phyloP scores from a whole-genome alignment of 2,888 invertebrate species.

The Rosalia funebris region DNA sequence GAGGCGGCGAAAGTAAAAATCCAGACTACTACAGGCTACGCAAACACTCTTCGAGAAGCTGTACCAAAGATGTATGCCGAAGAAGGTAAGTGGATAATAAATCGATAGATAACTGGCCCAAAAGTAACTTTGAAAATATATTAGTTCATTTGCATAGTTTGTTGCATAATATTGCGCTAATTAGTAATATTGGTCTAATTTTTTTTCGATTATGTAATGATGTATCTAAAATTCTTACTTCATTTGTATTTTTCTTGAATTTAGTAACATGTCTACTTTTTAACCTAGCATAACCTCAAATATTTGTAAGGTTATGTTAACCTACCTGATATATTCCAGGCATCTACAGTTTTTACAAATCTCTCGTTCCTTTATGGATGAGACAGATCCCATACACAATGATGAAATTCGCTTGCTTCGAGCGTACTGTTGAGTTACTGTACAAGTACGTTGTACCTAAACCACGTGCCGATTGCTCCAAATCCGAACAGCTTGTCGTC shows the following conservation, averaged over 20 bases:
- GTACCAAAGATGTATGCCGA: constrained; percentile 88
- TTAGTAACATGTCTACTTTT: no score
- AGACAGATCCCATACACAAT: constrained; percentile 99
- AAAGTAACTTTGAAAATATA: no score
- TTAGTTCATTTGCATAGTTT: no score
- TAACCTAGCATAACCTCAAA: no score
- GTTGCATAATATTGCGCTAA: no score
- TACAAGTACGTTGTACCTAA: constrained; percentile 93
- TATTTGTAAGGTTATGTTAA: no score
- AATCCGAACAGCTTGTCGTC: constrained; percentile 93
- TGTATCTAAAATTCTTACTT: no score
- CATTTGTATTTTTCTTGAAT: no score
- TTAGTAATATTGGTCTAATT: no score
- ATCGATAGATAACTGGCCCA: not conserved
- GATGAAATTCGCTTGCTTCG: constrained; percentile 99
- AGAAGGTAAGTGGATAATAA: constrained; percentile 69
- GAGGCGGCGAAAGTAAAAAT: constrained; percentile 95
- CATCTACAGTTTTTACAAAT: constrained; percentile 89
- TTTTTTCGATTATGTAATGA: no score
- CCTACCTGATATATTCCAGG: no score
- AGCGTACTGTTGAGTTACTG: constrained; percentile 92
- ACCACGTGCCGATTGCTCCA: constrained; percentile 89
- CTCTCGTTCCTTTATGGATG: constrained; percentile 93
- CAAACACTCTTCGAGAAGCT: constrained; percentile 87
- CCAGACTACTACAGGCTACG: constrained; percentile 95